Base-by-base conservation (phyloP, 2,888 invertebrate genomes). In the Tetheella fluctuosa region DNA sequence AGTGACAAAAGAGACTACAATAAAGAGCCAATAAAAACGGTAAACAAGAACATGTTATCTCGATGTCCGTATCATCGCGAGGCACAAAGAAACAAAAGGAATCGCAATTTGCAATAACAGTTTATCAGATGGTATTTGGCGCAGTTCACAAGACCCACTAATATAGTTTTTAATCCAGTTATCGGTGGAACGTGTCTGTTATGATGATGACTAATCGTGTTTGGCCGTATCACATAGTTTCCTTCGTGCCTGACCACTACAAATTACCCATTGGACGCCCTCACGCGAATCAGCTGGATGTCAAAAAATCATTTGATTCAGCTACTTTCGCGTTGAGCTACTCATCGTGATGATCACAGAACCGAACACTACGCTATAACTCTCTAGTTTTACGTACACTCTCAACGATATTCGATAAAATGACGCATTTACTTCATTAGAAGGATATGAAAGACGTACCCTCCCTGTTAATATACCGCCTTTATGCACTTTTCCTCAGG, bases 361-460 rank as follows among this genome's bases (percentile, higher is more conserved):
- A 64, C 68, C 68, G 61, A 67, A 74, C 68, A 70, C 59, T 69
- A 74, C 59, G 69, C 63, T 60, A n/a, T 73, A 79, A 80, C 77
- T 77, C 74, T 77, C 73, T 79, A 69, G 74, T 81, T 83, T 78
- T 68, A 73, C 79, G 76, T 78, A 79, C 73, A 78, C 80, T 81
- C 75, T 77, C 73, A 70, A 85, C 83, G 85, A 80, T 90, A 89
- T 90, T 89, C 81, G 82, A 88, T 90, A 91, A 91, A 91, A 93
- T 93, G 91, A 93, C 93, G 93, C 93, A 93, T 93, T 93, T 91
- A 90, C 90, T 85, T 88, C 85, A 91, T 85, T 90, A 73, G 3
- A 88, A 85, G 89, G 86, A 91, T 84, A 84, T 89, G 86, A 89
- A 91, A 91, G 90, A 93, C 93, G 87, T 93, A 93, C 93, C 93